Conservation (phyloP, 2,888 invertebrate genomes). For the Scaptomyza flava region DNA sequence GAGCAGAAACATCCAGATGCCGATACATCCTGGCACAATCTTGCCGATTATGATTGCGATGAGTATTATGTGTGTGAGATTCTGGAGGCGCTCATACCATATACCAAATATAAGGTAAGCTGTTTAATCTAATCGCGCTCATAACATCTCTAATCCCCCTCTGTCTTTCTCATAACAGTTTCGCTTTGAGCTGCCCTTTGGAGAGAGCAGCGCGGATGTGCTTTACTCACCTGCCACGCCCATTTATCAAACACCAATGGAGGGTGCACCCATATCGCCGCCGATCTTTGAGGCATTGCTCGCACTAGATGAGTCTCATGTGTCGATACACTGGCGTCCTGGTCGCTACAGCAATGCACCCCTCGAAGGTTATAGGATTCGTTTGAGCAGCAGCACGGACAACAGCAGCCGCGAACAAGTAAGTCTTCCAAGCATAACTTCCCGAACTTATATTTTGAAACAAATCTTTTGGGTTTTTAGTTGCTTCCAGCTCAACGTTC, state of each 20-base stretch:
- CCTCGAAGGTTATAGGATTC: constrained; percentile 92
- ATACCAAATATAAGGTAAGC: constrained; percentile 93
- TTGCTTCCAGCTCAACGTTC: constrained; percentile 42
- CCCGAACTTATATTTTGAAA: no score
- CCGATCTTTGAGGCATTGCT: constrained; percentile 91
- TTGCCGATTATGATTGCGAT: constrained; percentile 85
- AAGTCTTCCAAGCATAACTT: constrained; percentile 10
- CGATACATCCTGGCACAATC: constrained; percentile 89
- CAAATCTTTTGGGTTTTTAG: constrained; percentile 7
- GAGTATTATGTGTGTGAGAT: constrained; percentile 87
- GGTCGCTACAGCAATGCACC: constrained; percentile 95
- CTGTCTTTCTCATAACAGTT: constrained; percentile 87
- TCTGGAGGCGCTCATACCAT: constrained; percentile 92
- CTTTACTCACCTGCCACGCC: constrained; percentile 91
- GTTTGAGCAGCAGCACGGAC: constrained; percentile 62
- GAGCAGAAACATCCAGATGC: constrained; percentile 86
- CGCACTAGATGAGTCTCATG: constrained; percentile 92
- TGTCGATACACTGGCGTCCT: constrained; percentile 95
- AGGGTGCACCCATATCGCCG: constrained; percentile 90
- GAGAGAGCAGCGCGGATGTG: constrained; percentile 88
- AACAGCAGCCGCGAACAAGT: constrained; percentile 89
- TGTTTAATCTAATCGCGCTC: background rate
- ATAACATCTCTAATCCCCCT: background rate
- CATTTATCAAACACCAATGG: constrained; percentile 90
- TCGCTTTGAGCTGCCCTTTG: constrained; percentile 92